Conservation (phyloP, 2,888 invertebrate species). For the Dasysyrphus albostriatus region DNA sequence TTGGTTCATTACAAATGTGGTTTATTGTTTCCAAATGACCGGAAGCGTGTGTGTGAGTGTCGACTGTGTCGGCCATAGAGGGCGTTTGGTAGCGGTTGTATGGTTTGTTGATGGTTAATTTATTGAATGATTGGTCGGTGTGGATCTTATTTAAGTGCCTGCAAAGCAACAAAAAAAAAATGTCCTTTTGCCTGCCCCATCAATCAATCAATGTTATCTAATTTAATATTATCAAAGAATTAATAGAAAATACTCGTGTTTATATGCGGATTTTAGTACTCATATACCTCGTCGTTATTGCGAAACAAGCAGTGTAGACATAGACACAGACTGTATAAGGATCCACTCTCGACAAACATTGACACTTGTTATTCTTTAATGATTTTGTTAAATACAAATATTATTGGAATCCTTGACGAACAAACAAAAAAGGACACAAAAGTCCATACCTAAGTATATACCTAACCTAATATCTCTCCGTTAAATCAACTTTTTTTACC, state of each 20-base stretch:
- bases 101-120: slow-evolving; percentile 70
- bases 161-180: background rate
- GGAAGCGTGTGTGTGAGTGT: background rate
- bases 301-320: background rate
- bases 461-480: slow-evolving; percentile 8
- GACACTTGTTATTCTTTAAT: slow-evolving; percentile 39
- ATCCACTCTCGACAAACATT: slow-evolving; percentile 52
- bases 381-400: slow-evolving; percentile 58
- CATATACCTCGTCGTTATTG: background rate
- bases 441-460: slow-evolving; percentile 13
- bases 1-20: slow-evolving; percentile 71
- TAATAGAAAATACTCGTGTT: background rate
- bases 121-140: slow-evolving; percentile 48
- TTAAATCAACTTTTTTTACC: slow-evolving; percentile 51
- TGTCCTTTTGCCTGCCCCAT: background rate
- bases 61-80: background rate
- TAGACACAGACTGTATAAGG: background rate
- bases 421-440: background rate
- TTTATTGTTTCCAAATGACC: slow-evolving; percentile 39
- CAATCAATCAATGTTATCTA: slow-evolving; percentile 18
- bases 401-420: background rate
- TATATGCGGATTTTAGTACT: background rate
- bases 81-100: slow-evolving; percentile 29
- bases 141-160: background rate
- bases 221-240: slow-evolving; percentile 50